A percentile compares a stretch with the other conserved stretches of the same genome.
phyloP scores from a whole-genome alignment of 2,888 invertebrate species.

The Stenurella melanura region DNA sequence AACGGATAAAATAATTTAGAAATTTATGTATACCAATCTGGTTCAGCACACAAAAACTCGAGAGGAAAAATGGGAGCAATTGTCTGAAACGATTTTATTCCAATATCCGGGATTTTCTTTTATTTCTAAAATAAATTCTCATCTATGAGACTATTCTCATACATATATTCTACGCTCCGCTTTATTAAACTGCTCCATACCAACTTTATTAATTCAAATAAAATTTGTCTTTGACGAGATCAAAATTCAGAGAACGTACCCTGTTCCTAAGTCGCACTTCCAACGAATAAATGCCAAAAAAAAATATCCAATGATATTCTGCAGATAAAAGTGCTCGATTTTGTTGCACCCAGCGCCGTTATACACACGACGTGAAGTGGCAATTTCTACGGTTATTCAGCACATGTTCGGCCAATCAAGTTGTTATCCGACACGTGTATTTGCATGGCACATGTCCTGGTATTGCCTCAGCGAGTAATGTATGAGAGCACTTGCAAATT shows the following conservation, averaged over 20 bases:
- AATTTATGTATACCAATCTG: not conserved
- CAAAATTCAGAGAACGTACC: conserved; percentile 9
- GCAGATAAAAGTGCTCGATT: conserved; percentile 4
- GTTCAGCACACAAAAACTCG: not conserved
- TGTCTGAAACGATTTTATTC: conserved; percentile 14
- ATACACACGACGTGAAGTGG: conserved; percentile 27
- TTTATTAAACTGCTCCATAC: conserved; percentile 19
- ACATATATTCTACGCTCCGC: conserved; percentile 7
- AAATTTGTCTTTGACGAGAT: conserved; percentile 13
- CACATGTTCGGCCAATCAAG: conserved; percentile 40
- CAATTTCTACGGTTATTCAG: conserved; percentile 40
- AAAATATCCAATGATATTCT: conserved; percentile 6
- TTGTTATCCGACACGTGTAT: conserved; percentile 43
- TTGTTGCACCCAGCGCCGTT: not conserved
- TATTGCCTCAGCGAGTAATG: conserved; percentile 11
- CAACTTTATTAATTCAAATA: conserved; percentile 23
- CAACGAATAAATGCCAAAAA: not conserved
- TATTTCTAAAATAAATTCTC: conserved; percentile 21
- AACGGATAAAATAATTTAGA: not conserved
- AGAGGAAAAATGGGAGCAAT: not conserved
- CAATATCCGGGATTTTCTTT: conserved; percentile 1
- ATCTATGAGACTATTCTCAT: conserved; percentile 11
- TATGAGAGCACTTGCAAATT: conserved; percentile 17
- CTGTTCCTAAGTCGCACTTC: not conserved
- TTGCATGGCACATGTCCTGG: conserved; percentile 39